Evolutionary conservation across 2,888 invertebrate genomes (phyloP).

Genomic region (Fragum sueziense): DNA sequence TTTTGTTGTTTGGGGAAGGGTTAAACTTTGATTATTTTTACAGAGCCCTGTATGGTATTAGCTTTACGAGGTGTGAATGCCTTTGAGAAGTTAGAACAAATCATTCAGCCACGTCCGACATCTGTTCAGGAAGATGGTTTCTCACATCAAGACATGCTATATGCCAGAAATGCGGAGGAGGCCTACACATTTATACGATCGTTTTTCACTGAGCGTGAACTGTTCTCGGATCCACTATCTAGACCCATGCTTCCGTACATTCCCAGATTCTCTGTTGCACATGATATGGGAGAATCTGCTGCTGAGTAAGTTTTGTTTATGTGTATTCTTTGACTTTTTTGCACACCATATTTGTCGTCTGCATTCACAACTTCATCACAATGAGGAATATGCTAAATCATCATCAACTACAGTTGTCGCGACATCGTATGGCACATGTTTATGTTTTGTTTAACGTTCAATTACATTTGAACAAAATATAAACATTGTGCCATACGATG

Average conservation of each 20-base stretch:
- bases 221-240: conserved; percentile 73
- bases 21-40: not conserved
- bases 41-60: conserved; percentile 78
- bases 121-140: conserved; percentile 26
- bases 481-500: too few species aligned
- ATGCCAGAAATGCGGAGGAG: conserved; percentile 75
- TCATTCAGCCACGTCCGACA: conserved; percentile 54
- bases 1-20: too few species aligned
- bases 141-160: conserved; percentile 68
- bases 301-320: conserved; percentile 20
- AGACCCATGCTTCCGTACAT: conserved; percentile 72
- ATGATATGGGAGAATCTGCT: conserved; percentile 2
- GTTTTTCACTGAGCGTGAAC: conserved; percentile 77
- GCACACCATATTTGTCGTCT: too few species aligned
- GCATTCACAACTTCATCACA: too few species aligned
- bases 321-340: too few species aligned
- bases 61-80: conserved; percentile 76
- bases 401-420: too few species aligned
- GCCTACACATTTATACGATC: conserved; percentile 73
- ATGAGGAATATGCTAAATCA: too few species aligned
- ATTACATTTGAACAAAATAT: too few species aligned
- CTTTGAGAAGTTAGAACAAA: conserved; percentile 68
- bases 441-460: too few species aligned
- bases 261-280: conserved; percentile 54
- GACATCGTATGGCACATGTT: too few species aligned